Base-by-base conservation (phyloP, 2,113 vertebrate genomes). In the Damaliscus lunatus region DNA sequence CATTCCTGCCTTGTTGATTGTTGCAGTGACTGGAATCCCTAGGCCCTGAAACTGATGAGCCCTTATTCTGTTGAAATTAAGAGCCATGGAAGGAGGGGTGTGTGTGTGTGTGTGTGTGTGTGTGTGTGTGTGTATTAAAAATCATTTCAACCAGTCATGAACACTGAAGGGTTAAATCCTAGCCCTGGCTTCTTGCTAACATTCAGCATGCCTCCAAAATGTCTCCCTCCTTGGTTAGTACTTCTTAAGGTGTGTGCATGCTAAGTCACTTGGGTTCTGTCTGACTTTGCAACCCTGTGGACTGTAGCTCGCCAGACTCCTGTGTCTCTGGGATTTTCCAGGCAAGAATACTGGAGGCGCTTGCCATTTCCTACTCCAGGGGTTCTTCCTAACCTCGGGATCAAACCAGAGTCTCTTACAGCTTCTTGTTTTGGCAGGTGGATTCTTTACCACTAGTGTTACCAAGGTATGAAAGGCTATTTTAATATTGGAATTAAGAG, bases 341-440 rank as follows among this genome's bases (percentile, higher is more conserved):
- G 71, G 71, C 21, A 77, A 43, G 21, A 74, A 77, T 43, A 43
- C 36, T 43, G 7, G 36, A 77, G 71, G 25, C 23, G 71, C 31
- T 77, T 77, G 36, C 71, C 71, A 77, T 77, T 77, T 77, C 71
- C 36, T 77, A 77, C 36, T 77, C 71, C 36, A 74, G 71, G 36
- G 23, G 36, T 36, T 77, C 71, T 77, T 77, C 7, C 71, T 43
- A 77, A 77, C 71, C 23, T 77, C 14, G 11, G 36, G 21, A 77
- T 43, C 36, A 77, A 43, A 27, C 71, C 71, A 25, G 6, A 77
- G 21, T 77, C 71, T 43, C 36, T 27, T 43, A 43, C 25, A 40
- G 21, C 43, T 36, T 77, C 71, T 27, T 77, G 71, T 43, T 43
- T 43, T 77, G 23, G 36, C 71, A 43, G 11, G 71, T 77, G 71